Evolutionary conservation across 2,113 vertebrate genomes (phyloP).

Genomic region (Calyptommatus sinebrachiatus): DNA sequence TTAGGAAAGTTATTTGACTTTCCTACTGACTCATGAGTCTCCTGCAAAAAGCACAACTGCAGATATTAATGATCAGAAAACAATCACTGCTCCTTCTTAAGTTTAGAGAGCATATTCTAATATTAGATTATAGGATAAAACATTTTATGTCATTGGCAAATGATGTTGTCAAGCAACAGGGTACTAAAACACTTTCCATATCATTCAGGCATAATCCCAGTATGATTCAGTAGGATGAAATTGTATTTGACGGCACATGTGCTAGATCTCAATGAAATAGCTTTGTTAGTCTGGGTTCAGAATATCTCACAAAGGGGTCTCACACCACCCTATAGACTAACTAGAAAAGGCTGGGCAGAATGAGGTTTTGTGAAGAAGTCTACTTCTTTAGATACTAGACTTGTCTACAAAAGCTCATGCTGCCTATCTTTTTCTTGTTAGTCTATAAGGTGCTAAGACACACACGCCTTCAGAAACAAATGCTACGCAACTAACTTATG

Average conservation of each 20-base stretch:
- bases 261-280: too few relatives aligned
- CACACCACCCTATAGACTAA: too few relatives aligned
- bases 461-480: background rate
- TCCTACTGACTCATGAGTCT: slow-evolving; percentile 29
- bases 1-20: slow-evolving; percentile 18
- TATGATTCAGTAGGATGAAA: background rate
- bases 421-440: too few relatives aligned
- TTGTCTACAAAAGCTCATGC: too few relatives aligned
- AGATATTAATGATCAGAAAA: slow-evolving; percentile 24
- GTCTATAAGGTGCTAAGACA: too few relatives aligned
- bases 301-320: too few relatives aligned
- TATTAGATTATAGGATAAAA: slow-evolving; percentile 51
- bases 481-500: background rate
- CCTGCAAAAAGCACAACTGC: slow-evolving; percentile 35
- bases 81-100: slow-evolving; percentile 35
- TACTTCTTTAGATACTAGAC: too few relatives aligned
- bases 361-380: too few relatives aligned
- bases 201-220: background rate
- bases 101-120: slow-evolving; percentile 36
- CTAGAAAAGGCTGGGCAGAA: too few relatives aligned
- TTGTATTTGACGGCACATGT: background rate
- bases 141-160: background rate
- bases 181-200: background rate
- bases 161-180: background rate
- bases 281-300: too few relatives aligned